Conservation (phyloP, 2,888 invertebrate genomes). For the Pedicia rivosa region DNA sequence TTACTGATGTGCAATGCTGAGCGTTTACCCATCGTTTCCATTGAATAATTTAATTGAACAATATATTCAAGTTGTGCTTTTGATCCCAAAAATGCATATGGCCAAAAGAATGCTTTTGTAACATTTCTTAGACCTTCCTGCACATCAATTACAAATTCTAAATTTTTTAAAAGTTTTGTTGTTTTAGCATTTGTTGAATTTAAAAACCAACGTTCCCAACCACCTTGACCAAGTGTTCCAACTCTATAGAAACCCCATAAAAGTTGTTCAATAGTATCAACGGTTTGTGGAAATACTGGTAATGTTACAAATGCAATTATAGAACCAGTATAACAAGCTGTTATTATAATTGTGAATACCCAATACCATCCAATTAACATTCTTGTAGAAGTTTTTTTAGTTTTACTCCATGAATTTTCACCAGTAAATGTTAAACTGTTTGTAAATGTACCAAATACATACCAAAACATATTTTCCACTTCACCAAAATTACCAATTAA, state of each 20-base stretch:
- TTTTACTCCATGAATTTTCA: slow-evolving; percentile 52
- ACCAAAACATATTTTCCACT: slow-evolving; percentile 76
- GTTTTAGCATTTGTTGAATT: slow-evolving; percentile 50
- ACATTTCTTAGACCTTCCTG: slow-evolving; percentile 55
- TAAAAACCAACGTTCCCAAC: slow-evolving; percentile 59
- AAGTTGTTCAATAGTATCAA: slow-evolving; percentile 51
- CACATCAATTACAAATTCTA: slow-evolving; percentile 49
- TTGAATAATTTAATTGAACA: slow-evolving; percentile 52
- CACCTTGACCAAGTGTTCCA: slow-evolving; percentile 55
- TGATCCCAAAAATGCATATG: slow-evolving; percentile 63
- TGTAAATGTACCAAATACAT: slow-evolving; percentile 71
- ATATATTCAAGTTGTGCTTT: slow-evolving; percentile 53
- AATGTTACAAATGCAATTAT: slow-evolving; percentile 72
- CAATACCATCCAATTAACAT: slow-evolving; percentile 62
- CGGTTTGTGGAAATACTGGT: slow-evolving; percentile 56
- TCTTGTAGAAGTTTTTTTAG: slow-evolving; percentile 50
- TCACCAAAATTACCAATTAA: slow-evolving; percentile 51
- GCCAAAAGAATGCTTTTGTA: slow-evolving; percentile 60
- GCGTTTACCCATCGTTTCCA: slow-evolving; percentile 35
- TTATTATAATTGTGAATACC: slow-evolving; percentile 73
- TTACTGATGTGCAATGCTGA: slow-evolving; percentile 52
- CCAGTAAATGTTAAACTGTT: slow-evolving; percentile 60
- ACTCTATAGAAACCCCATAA: slow-evolving; percentile 49
- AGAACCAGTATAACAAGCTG: slow-evolving; percentile 69
- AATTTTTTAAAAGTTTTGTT: slow-evolving; percentile 41